Percentiles rank a stretch among this genome's conserved stretches.
Evolutionary conservation across 2,113 vertebrate species (phyloP).

Genomic region (Mastomys coucha): DNA sequence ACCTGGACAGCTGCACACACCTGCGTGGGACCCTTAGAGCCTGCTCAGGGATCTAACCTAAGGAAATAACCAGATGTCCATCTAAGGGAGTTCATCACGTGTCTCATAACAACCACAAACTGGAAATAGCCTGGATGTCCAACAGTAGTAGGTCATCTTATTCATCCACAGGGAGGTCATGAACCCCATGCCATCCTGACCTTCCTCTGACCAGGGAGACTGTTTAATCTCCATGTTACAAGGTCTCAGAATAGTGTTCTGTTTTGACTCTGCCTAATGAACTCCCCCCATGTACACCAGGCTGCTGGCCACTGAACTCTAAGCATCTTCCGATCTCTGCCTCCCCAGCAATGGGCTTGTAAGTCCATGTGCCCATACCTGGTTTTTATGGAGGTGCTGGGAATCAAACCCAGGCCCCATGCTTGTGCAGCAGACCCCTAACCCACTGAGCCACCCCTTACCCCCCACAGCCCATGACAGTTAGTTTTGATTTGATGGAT

Average conservation of each 20-base stretch:
- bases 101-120: neutral
- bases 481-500: neutral
- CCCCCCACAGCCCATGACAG: too few species aligned
- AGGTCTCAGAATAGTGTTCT: neutral
- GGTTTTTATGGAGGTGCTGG: neutral
- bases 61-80: neutral
- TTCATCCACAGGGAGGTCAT: neutral
- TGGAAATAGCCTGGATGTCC: neutral
- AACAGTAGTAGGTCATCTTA: fast-evolving
- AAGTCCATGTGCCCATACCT: neutral
- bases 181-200: fast-evolving
- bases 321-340: neutral
- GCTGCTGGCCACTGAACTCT: neutral
- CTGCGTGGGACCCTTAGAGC: neutral
- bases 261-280: neutral
- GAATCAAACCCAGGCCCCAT: neutral
- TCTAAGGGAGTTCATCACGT: neutral
- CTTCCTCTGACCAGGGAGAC: neutral
- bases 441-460: neutral
- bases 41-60: neutral
- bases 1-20: neutral
- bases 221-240: neutral
- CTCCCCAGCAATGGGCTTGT: neutral
- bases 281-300: neutral
- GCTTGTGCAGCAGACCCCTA: neutral